Base-by-base conservation (phyloP, 2,888 invertebrate species). In the Luperina testacea region DNA sequence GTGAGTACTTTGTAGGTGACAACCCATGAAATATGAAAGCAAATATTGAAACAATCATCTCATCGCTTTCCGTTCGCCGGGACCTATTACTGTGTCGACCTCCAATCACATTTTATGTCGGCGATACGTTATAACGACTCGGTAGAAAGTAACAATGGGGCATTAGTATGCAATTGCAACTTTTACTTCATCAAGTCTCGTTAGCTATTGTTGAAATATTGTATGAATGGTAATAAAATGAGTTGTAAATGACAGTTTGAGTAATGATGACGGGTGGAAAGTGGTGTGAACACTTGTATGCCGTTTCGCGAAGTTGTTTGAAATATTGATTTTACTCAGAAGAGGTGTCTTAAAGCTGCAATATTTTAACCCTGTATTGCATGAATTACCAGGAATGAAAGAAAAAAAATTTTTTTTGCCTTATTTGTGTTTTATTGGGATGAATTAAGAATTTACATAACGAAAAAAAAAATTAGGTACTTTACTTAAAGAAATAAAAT, bases 161-260 rank as follows among this genome's bases (percentile, higher is more conserved):
- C 92, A 94, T 95, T 94, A 95, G 91, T 91, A 94, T 94, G 92
- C 92, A 93, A 92, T 94, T 90, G 91, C 88, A 90, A 94, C 95
- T 95, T 94, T 95, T 94, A 94, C 93, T 93, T 92, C 88, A 88
- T 87, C 90, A 91, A 91, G 93, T 90, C 90, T 93, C 91, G 90
- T 90, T 89, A 89, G 89, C 91, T 90, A 93, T 92, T 92, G 92
- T 92, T 88, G 81, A 89, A 91, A 91, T 91, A 89, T 87, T 90
- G 89, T 90, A 88, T 90, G 88, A 89, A 87, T 87, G 88, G 88
- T 90, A 89, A 91, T 93, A 87, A 90, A 84, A 86, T 80, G 80
- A 82, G 81, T 82, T 86, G 87, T 78, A 84, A 93, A 93, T 91
- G 91, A 92, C 93, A 89, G 90, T 88, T 87, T 90, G 87, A 92